Evolutionary conservation across 2,113 vertebrate genomes (phyloP).

Genomic region (Bubo blakistoni): DNA sequence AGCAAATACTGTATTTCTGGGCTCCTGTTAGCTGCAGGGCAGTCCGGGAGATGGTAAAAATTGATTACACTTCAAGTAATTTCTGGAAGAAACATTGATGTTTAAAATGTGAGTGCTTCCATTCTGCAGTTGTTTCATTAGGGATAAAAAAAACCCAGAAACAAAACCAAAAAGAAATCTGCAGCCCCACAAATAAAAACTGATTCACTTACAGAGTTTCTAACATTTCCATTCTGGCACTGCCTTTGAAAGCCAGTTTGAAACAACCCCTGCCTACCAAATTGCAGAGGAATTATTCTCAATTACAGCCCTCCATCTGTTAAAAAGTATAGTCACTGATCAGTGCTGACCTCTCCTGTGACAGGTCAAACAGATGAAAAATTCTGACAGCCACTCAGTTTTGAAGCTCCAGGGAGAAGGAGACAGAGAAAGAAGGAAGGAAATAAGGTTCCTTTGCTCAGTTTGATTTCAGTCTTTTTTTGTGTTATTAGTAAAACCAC

Average conservation of each 20-base stretch:
- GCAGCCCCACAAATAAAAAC: slow-evolving; percentile 27
- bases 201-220: slow-evolving; percentile 45
- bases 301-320: slow-evolving; percentile 76
- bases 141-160: slow-evolving; percentile 17
- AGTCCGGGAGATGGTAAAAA: slow-evolving; percentile 59
- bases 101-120: slow-evolving; percentile 24
- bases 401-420: slow-evolving; percentile 31
- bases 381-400: slow-evolving; percentile 66
- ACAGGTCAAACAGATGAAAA: slow-evolving; percentile 75
- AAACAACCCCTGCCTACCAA: slow-evolving; percentile 68
- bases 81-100: slow-evolving; percentile 24
- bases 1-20: slow-evolving; percentile 27
- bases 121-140: slow-evolving; percentile 23
- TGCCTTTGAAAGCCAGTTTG: slow-evolving; percentile 65
- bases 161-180: slow-evolving; percentile 18
- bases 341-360: slow-evolving; percentile 70
- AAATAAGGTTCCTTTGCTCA: neutral
- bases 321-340: slow-evolving; percentile 73
- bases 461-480: neutral
- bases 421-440: neutral
- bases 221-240: slow-evolving; percentile 34
- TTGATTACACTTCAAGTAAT: slow-evolving; percentile 58
- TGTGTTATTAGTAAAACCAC: slow-evolving; percentile 11
- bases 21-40: slow-evolving; percentile 43
- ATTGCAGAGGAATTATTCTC: slow-evolving; percentile 80